These are phyloP conservation scores for Hyles vespertilio DNA, from an alignment of 1,140 invertebrate genomes.

Conservation along the genomic window DNA sequence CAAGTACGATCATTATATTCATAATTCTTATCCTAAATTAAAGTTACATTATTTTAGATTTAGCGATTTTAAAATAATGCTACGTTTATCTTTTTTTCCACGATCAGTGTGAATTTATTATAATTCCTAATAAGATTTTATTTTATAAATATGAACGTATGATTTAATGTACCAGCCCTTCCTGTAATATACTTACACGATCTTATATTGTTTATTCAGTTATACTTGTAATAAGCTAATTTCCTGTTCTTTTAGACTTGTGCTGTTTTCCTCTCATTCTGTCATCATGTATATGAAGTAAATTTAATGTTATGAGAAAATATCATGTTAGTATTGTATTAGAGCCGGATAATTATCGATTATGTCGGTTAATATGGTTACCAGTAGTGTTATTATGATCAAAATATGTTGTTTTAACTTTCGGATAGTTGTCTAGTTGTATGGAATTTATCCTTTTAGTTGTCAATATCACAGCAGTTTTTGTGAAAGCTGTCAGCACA, in stretches of 20 bases:
- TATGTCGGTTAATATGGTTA: constrained; percentile 56
- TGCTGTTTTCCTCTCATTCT: constrained; percentile 4
- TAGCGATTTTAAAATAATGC: no score
- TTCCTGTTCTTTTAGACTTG: not conserved
- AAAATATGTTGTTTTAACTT: constrained; percentile 42
- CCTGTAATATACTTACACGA: constrained; percentile 1
- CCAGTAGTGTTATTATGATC: constrained; percentile 64
- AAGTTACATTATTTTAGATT: no score
- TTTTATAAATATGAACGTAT: not conserved
- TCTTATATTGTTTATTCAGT: not conserved
- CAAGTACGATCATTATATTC: no score
- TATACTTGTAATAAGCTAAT: not conserved
- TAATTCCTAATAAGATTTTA: constrained; percentile 1
- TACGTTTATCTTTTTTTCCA: no score
- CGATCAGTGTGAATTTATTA: no score
- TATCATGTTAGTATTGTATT: constrained; percentile 15
- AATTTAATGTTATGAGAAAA: constrained; percentile 5
- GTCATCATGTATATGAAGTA: not conserved
- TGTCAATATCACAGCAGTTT: constrained; percentile 74
- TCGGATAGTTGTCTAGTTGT: constrained; percentile 40
- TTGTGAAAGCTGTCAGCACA: constrained; percentile 54
- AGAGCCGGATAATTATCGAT: constrained; percentile 32
- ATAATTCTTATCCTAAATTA: no score
- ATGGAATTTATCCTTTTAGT: constrained; percentile 40
- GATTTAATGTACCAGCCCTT: constrained; percentile 2